Evolutionary conservation across 2,888 invertebrate genomes (phyloP).

Genomic region (Eupithecia inturbata): DNA sequence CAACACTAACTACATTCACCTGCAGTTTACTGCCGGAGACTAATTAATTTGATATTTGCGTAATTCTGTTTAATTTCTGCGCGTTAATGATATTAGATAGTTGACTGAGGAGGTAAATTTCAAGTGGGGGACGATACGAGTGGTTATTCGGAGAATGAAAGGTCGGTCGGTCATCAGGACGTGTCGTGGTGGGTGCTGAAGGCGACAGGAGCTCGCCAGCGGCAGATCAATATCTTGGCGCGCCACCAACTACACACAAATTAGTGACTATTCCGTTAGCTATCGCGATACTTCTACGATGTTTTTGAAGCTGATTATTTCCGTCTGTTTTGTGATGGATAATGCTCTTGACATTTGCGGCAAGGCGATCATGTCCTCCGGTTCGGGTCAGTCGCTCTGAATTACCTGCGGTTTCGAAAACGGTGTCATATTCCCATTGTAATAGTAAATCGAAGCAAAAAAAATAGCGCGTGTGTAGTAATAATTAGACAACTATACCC

Average conservation of each 20-base stretch:
- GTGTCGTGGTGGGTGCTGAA: constrained; percentile 37
- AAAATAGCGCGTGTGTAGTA: background rate
- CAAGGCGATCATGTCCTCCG: background rate
- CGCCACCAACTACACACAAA: constrained; percentile 52
- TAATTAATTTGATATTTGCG: constrained; percentile 23
- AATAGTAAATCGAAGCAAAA: background rate
- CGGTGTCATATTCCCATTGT: background rate
- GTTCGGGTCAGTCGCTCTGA: background rate
- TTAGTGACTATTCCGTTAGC: constrained; percentile 42
- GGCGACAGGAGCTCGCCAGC: constrained; percentile 18
- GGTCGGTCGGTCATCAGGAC: constrained; percentile 62
- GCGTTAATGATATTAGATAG: constrained; percentile 13
- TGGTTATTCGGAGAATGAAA: constrained; percentile 64
- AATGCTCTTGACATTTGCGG: constrained; percentile 9
- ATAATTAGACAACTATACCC: background rate
- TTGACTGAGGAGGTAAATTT: constrained; percentile 9
- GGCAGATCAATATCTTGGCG: constrained; percentile 55
- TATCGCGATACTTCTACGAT: constrained; percentile 37
- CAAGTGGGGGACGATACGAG: constrained; percentile 47
- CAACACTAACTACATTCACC: constrained; percentile 32
- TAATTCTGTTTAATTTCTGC: constrained; percentile 18
- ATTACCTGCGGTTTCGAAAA: background rate
- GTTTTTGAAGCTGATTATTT: constrained; percentile 23
- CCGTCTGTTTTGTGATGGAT: background rate
- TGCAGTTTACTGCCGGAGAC: constrained; percentile 20